phyloP scores from a whole-genome alignment of 2,888 invertebrate genomes.

The Microctonus brassicae region DNA sequence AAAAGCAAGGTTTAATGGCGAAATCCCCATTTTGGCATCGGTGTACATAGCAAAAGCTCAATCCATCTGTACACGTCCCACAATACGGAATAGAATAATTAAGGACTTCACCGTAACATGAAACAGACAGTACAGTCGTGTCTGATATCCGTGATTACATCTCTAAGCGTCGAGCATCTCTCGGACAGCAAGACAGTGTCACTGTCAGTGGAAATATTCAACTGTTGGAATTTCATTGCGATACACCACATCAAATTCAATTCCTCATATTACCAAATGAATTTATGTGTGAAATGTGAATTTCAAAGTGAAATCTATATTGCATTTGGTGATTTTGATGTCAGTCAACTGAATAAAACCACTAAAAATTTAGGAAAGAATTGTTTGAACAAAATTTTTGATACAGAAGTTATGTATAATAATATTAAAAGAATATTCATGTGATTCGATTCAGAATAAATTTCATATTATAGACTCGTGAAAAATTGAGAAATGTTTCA shows the following conservation, averaged over 20 bases:
- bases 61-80: slow-evolving; percentile 28
- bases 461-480: too few relatives aligned
- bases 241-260: slow-evolving; percentile 15
- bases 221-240: slow-evolving; percentile 28
- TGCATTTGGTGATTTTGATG: too few relatives aligned
- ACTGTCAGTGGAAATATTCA: slow-evolving; percentile 22
- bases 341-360: too few relatives aligned
- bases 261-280: background rate
- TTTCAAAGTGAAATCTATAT: background rate
- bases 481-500: too few relatives aligned
- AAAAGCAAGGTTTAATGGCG: slow-evolving; percentile 21
- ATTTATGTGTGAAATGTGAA: background rate
- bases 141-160: slow-evolving; percentile 35
- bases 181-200: slow-evolving; percentile 32
- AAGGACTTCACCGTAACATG: slow-evolving; percentile 35
- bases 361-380: too few relatives aligned
- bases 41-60: background rate
- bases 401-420: too few relatives aligned
- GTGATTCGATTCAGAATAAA: too few relatives aligned
- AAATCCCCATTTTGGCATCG: slow-evolving; percentile 7
- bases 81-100: slow-evolving; percentile 33
- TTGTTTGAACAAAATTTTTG: too few relatives aligned
- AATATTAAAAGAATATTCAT: too few relatives aligned
- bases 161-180: slow-evolving; percentile 14
- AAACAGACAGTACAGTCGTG: slow-evolving; percentile 30